A percentile compares a stretch with the other conserved stretches of the same genome.
Conservation (phyloP, 2,113 vertebrate species). For the Choloepus hoffmanni region DNA sequence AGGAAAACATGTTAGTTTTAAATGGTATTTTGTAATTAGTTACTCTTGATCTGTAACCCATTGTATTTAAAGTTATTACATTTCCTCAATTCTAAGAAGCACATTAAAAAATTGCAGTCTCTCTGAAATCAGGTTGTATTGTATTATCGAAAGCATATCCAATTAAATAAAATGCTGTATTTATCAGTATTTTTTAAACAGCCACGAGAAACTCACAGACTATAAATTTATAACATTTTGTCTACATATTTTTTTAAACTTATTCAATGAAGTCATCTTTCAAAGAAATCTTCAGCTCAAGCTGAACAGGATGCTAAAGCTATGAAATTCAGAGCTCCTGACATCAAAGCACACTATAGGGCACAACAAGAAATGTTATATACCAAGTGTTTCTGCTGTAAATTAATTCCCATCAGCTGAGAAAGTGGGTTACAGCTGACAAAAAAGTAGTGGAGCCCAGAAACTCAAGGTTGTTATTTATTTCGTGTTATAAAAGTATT, state of each 20-base stretch:
- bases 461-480: conserved; percentile 74
- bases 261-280: neutral
- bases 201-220: neutral
- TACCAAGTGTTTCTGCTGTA: conserved; percentile 66
- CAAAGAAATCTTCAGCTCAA: neutral
- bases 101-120: neutral
- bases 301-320: conserved; percentile 2
- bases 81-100: neutral
- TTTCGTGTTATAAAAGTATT: conserved; percentile 72
- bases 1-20: neutral
- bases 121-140: conserved; percentile 15
- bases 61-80: neutral
- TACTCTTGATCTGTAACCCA: neutral
- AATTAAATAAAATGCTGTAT: neutral
- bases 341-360: conserved; percentile 43
- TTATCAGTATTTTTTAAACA: neutral
- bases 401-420: conserved; percentile 72
- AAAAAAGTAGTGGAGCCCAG: conserved; percentile 18
- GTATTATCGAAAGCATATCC: neutral
- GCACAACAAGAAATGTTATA: conserved; percentile 48
- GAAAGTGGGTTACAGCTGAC: neutral
- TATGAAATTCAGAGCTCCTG: conserved; percentile 51
- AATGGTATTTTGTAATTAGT: neutral
- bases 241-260: neutral
- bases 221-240: conserved; percentile 7